A percentile compares a stretch with the other conserved stretches of the same genome.
Conservation (phyloP, 2,797 vertebrate species). For the Kryptopterus vitreolus region DNA sequence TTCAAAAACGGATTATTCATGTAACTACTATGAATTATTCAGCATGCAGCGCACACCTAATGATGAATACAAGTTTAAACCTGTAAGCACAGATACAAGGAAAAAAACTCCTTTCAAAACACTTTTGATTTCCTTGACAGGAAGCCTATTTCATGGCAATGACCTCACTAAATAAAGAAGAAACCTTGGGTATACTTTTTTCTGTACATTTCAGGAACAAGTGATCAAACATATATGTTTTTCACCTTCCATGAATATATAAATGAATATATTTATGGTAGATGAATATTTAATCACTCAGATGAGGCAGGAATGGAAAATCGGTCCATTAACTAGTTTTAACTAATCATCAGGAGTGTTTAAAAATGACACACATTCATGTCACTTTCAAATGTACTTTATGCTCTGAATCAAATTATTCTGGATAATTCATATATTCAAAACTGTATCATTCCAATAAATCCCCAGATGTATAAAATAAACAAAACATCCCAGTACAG, state of each 20-base stretch:
- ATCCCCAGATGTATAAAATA: constrained; percentile 1
- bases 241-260: too few species aligned
- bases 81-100: background rate
- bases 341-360: background rate
- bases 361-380: background rate
- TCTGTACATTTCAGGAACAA: background rate
- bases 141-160: background rate
- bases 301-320: background rate
- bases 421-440: background rate
- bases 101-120: background rate
- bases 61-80: background rate
- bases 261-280: too few species aligned
- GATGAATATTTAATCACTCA: background rate
- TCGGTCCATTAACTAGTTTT: background rate
- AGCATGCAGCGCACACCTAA: background rate
- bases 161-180: background rate
- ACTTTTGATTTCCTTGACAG: background rate
- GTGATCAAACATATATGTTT: background rate
- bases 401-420: background rate
- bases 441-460: background rate
- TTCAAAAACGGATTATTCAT: background rate
- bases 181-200: background rate
- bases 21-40: constrained; percentile 7
- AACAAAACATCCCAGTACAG: background rate
- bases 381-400: background rate